Percentiles rank a stretch among this genome's conserved stretches.
phyloP scores from a whole-genome alignment of 2,888 invertebrate species.

The Zaprionus bogoriensis region DNA sequence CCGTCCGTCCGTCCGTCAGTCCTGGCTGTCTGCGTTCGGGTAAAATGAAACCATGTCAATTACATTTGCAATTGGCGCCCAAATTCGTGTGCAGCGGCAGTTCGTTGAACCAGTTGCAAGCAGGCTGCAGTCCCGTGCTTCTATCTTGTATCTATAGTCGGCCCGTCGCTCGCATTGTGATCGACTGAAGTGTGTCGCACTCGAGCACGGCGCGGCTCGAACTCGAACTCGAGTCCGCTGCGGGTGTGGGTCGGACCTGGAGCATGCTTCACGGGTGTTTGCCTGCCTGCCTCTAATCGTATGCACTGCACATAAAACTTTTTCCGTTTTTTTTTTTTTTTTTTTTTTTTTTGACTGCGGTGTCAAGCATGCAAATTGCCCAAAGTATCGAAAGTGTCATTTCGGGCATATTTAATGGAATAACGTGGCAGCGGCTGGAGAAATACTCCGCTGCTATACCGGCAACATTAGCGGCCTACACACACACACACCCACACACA shows the following conservation, averaged over 20 bases:
- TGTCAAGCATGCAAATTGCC: slow-evolving; percentile 73
- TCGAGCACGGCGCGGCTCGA: slow-evolving; percentile 1
- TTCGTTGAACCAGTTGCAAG: slow-evolving; percentile 57
- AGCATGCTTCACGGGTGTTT: slow-evolving; percentile 12
- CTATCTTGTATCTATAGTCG: too few species aligned
- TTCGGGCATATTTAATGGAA: slow-evolving; percentile 52
- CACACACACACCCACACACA: too few species aligned
- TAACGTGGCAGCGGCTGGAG: background rate
- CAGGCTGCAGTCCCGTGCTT: slow-evolving; percentile 2
- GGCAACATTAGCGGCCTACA: too few species aligned
- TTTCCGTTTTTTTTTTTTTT: too few species aligned
- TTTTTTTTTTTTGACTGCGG: too few species aligned
- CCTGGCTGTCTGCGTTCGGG: background rate
- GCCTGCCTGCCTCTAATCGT: slow-evolving; percentile 32
- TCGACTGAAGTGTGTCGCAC: slow-evolving; percentile 65
- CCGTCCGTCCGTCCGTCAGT: background rate
- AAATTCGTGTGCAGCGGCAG: slow-evolving; percentile 26
- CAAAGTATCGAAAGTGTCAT: slow-evolving; percentile 66
- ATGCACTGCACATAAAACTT: slow-evolving; percentile 36
- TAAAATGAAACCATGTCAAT: slow-evolving; percentile 77
- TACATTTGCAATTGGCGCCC: slow-evolving; percentile 62
- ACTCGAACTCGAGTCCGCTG: background rate
- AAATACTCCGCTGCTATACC: too few species aligned
- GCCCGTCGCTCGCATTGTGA: slow-evolving; percentile 40
- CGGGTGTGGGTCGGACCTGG: slow-evolving; percentile 3